Base-by-base conservation (phyloP, 2,113 vertebrate genomes). In the Pseudorectes ferrugineus region DNA sequence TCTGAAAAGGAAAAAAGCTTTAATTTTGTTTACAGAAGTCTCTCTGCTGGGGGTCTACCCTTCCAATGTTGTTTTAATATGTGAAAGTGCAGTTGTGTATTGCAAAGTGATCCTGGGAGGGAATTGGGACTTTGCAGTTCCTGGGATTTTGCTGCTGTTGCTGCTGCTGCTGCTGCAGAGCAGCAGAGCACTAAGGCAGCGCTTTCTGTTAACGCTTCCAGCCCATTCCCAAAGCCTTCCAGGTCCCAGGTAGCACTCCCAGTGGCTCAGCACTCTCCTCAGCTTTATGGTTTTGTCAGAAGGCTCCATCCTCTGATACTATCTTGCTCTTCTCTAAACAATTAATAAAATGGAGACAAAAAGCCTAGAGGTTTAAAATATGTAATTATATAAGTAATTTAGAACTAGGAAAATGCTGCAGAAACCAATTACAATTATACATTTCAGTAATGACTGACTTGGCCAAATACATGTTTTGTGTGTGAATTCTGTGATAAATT, bases 321-420 rank as follows among this genome's bases (percentile, higher is more conserved):
- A 73, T 95, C 85, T 91, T 79, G 42, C 71, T 83, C 49, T 85
- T 94, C 91, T 95, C 77, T 89, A 92, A 96, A 91, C 89, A 95
- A 92, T 85, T 95, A 94, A 93, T 89, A 90, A 95, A 94, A 83
- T 35, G 54, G 92, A 93, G 84, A 76, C 93, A 94, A 85, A 94
- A 96, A 82, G 89, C 89, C 93, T 85, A 73, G 63, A 79, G 81
- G 78, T 95, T 92, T 92, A 77, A 93, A 96, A 88, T 93, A 80
- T 59, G 72, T 95, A 96, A 94, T 97, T 95, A 91, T 82, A 66
- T 63, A 68, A 88, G 66, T 89, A 95, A 96, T 95, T 88, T 93
- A 88, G 86, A 84, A 70, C 68, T 88, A 86, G 79, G 72, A 70
- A 90, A 86, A 84, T 40, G 55, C 71, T 95, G 58, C 85, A 96